Evolutionary conservation across 2,797 vertebrate genomes (phyloP), one percentile per base, ranked within the genome.

Genomic region (Melanotaenia parkinsoni): DNA sequence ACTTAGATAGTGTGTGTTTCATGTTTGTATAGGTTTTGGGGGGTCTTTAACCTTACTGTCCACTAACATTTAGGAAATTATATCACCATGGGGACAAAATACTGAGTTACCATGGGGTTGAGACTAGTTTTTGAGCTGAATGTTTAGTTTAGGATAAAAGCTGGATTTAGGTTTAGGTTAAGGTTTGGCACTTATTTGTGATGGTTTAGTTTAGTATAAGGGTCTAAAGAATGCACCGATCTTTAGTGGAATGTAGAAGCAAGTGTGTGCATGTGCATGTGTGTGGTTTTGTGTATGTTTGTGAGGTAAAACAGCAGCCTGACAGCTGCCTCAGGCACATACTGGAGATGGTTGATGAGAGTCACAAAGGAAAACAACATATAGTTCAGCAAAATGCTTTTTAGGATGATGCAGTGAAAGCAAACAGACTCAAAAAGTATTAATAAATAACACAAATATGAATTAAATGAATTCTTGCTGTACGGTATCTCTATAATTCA

Each of bases 281-380:
- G 58, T 1, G 4, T 9, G 56, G 1, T 11, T 30, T 3, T 5
- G 33, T n/a, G 57, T 5, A 9, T 28, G 16, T n/a, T 32, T 30
- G 62, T 20, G 24, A 8, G 30, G 59, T 37, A 47, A 63, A 70
- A 82, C 58, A 53, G 74, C 50, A 76, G 60, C 45, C 77, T 83
- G 91, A 88, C 88, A 89, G 86, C 78, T 67, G 85, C 91, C 87
- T 87, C 70, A 4, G 85, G 88, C 82, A 66, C 86, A 87, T 67
- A 76, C 2, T 61, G 82, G 62, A 70, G 61, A 67, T 60, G 80
- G 70, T 80, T 88, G 86, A 86, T 85, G 88, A 85, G 72, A 89
- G 85, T 85, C 81, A 80, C 65, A 68, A 72, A 86, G 76, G 89
- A 89, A 88, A 91, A 88, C 85, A 81, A 72, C 83, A 76, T 71